Conservation (phyloP, 2,888 invertebrate genomes). For the Odontomyia ornata region DNA sequence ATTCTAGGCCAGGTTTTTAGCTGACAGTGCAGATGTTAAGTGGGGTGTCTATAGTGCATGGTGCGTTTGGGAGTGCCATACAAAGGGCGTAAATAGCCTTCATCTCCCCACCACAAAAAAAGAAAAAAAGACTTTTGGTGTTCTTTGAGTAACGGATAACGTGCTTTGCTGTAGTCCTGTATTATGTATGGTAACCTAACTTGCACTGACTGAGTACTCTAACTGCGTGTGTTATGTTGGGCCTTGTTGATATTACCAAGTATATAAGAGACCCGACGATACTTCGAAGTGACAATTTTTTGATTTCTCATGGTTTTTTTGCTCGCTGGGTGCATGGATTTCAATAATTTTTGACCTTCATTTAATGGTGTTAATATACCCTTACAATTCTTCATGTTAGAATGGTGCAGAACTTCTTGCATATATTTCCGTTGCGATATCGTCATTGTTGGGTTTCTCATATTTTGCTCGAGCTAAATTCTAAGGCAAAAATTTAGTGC, state of each 20-base stretch:
- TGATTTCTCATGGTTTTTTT: not conserved
- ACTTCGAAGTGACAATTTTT: not conserved
- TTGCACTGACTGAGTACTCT: conserved; percentile 50
- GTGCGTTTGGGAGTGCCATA: no score
- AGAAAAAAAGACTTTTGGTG: conserved; percentile 14
- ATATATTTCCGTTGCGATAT: conserved; percentile 50
- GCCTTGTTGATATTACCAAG: conserved; percentile 49
- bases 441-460: conserved; percentile 45
- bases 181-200: conserved; percentile 11
- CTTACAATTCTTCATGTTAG: conserved; percentile 50
- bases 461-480: conserved; percentile 46
- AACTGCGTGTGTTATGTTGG: conserved; percentile 51
- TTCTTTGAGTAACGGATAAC: conserved; percentile 42
- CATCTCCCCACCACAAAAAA: no score
- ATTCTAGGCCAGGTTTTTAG: no score
- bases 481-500: conserved; percentile 45
- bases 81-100: no score
- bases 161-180: conserved; percentile 42
- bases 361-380: conserved; percentile 47
- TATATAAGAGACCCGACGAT: conserved; percentile 50
- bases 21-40: no score
- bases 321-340: not conserved
- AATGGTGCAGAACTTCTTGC: conserved; percentile 48
- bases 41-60: no score
- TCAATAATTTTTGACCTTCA: conserved; percentile 30